A percentile compares a stretch with the other conserved stretches of the same genome.
phyloP scores from a whole-genome alignment of 2,113 vertebrate species.

The Heterotilapia buettikoferi region DNA sequence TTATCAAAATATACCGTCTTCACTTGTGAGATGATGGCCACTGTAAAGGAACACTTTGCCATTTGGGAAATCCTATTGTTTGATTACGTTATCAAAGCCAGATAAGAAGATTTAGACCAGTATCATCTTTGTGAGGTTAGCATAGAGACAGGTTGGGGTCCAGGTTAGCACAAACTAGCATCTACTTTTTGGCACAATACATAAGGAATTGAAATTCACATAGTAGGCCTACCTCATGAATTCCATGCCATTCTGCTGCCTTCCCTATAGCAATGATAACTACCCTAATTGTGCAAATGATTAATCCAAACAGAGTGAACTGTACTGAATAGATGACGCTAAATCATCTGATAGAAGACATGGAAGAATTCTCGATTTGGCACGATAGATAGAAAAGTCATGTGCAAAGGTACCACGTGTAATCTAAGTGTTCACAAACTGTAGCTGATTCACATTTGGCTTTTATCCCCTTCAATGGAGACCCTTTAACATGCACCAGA shows the following conservation, averaged over 20 bases:
- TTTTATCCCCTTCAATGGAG: background rate
- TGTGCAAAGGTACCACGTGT: background rate
- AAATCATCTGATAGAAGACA: background rate
- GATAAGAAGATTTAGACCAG: background rate
- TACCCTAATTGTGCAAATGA: background rate
- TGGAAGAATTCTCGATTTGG: background rate
- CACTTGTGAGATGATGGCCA: slow-evolving; percentile 13
- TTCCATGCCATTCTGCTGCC: background rate
- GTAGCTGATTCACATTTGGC: background rate
- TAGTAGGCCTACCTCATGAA: background rate
- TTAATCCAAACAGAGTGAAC: background rate
- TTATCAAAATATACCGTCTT: background rate
- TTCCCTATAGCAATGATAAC: background rate
- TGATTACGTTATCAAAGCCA: background rate
- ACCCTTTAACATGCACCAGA: background rate
- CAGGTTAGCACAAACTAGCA: background rate
- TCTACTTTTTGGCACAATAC: background rate
- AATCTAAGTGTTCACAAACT: background rate
- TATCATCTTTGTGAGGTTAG: background rate
- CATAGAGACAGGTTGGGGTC: background rate
- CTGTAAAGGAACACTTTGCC: background rate
- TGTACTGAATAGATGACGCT: background rate
- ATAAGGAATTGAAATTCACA: background rate
- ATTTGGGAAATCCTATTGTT: background rate
- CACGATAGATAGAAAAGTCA: background rate